Percentiles rank a stretch among this genome's conserved stretches.
phyloP scores from a whole-genome alignment of 2,797 vertebrate genomes.

The Gadopsis bispinosus region DNA sequence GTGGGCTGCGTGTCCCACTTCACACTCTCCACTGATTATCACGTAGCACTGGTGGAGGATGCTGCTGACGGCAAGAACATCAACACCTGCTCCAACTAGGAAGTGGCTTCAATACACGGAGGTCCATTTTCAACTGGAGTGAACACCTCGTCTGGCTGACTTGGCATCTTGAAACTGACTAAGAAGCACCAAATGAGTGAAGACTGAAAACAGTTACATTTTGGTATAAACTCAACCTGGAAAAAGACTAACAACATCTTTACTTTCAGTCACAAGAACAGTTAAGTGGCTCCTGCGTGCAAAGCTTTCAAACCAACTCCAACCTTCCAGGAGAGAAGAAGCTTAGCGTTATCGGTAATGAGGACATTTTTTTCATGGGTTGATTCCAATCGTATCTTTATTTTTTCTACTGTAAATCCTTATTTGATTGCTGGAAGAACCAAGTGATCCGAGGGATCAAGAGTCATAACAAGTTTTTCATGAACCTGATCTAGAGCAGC shows the following conservation, averaged over 20 bases:
- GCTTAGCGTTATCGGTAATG: slow-evolving; percentile 37
- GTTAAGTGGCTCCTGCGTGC: slow-evolving; percentile 22
- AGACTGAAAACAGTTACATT: slow-evolving; percentile 21
- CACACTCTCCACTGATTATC: slow-evolving; percentile 96
- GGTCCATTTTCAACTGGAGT: slow-evolving; percentile 11
- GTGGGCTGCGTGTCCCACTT: slow-evolving; percentile 97
- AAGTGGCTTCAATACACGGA: slow-evolving; percentile 23
- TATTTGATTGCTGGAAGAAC: slow-evolving; percentile 75
- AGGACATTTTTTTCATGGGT: slow-evolving; percentile 67
- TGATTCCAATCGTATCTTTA: slow-evolving; percentile 56
- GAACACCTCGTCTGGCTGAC: slow-evolving; percentile 20
- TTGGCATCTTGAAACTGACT: slow-evolving; percentile 42
- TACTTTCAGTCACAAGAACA: slow-evolving; percentile 21
- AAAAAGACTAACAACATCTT: slow-evolving; percentile 28
- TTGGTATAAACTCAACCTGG: slow-evolving; percentile 27
- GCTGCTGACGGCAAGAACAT: slow-evolving; percentile 96
- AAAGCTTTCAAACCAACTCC: slow-evolving; percentile 36
- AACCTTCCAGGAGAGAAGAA: slow-evolving; percentile 28
- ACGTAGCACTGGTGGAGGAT: slow-evolving; percentile 93
- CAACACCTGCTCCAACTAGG: slow-evolving; percentile 94
- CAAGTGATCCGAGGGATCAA: slow-evolving; percentile 58
- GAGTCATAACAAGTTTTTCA: slow-evolving; percentile 49
- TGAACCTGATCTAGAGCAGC: slow-evolving; percentile 65
- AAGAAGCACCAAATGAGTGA: slow-evolving; percentile 35
- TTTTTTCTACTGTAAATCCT: slow-evolving; percentile 73